Evolutionary conservation across 2,888 invertebrate species (phyloP), one percentile per base, ranked within the genome.

Genomic region (Eupelmus urozonus): DNA sequence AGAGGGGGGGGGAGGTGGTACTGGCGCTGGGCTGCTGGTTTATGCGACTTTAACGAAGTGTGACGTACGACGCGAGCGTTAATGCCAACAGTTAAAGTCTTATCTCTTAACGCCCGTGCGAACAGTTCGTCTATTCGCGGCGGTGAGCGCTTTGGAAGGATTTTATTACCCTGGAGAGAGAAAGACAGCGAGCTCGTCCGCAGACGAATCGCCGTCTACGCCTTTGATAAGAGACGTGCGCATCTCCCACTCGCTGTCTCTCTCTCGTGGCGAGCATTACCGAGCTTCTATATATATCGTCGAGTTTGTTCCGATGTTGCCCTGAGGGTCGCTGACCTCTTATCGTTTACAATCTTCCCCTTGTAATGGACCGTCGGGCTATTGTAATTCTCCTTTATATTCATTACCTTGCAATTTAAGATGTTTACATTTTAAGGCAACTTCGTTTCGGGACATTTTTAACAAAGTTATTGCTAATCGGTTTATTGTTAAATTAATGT

Each of bases 71-170:
- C 16, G 78, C 16, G 70, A 49, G 67, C 65, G 60, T 79, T 75
- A 79, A 71, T 71, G 79, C 66, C 70, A 63, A 66, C 71, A 45
- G 70, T 75, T 79, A 80, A 81, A 72, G 57, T 65, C 81, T 82
- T 83, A 83, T 83, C 83, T 83, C 80, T 83, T 83, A 82, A 83
- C 83, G 82, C 83, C 78, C 82, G 79, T 76, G 60, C 82, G 83
- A 82, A 81, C 81, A 71, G 75, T 75, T 71, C 66, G 71, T 71
- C 63, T 71, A 75, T 78, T 29, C 60, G 63, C 40, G 40, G 65
- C 23, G 67, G 49, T 29, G 55, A 79, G 59, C 53, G 62, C 63
- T 60, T 71, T 40, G 7, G 34, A 59, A 60, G 49, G 34, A 71
- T 73, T 79, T 79, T 75, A 75, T 40, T 67, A 27, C 73, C 45